Evolutionary conservation across 2,797 vertebrate genomes (phyloP).

Genomic region (Pteropus rufus): DNA sequence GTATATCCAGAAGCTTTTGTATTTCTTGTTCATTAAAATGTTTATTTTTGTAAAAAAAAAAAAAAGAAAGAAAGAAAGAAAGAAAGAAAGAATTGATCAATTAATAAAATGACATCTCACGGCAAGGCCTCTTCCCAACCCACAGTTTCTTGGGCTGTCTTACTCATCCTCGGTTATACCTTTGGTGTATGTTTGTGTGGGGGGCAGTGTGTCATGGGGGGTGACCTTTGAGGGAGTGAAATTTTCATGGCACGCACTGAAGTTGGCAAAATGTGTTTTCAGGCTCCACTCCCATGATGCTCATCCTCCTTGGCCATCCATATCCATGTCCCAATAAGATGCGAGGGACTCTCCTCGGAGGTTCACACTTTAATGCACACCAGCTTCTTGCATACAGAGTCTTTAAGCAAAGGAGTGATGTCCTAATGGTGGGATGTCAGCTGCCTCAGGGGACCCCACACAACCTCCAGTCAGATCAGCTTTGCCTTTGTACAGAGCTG

Average conservation of each 20-base stretch:
- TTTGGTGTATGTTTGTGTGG: background rate
- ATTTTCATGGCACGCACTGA: background rate
- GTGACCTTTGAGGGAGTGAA: background rate
- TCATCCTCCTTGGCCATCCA: background rate
- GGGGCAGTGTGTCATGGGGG: background rate
- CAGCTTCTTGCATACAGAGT: background rate
- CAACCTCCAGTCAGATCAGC: background rate
- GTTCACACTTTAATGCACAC: background rate
- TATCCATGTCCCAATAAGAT: background rate
- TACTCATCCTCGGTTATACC: background rate
- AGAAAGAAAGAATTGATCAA: slow-evolving; percentile 63
- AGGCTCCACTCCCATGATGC: background rate
- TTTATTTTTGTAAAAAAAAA: slow-evolving; percentile 87
- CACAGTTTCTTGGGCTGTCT: slow-evolving; percentile 16
- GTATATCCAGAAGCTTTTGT: slow-evolving; percentile 84
- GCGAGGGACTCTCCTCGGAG: background rate
- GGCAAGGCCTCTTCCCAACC: background rate
- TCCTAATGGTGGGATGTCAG: background rate
- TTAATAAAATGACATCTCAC: slow-evolving; percentile 67
- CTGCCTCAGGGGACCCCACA: background rate
- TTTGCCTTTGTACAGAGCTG: background rate
- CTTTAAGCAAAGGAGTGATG: background rate
- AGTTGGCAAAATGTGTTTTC: background rate
- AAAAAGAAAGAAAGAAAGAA: slow-evolving; percentile 80
- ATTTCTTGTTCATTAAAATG: slow-evolving; percentile 83